These are phyloP conservation scores for Agelaius tricolor DNA, from an alignment of 2,113 vertebrate genomes.

Conservation along the genomic window DNA sequence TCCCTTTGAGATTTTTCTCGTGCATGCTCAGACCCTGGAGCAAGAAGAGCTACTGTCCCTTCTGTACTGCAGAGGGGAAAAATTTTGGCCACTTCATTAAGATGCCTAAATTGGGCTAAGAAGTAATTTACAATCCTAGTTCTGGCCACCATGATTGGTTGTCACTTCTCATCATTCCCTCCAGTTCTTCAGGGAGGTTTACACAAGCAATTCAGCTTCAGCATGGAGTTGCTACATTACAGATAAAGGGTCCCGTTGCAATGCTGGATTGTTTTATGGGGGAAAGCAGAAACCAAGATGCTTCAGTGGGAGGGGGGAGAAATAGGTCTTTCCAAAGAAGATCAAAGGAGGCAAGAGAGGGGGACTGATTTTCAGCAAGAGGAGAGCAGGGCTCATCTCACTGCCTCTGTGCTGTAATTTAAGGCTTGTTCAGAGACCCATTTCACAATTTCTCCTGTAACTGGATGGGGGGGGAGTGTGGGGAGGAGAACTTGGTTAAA, in stretches of 20 bases:
- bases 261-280: neutral
- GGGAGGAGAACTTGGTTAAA: conserved; percentile 67
- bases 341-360: conserved; percentile 31
- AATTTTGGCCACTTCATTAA: neutral
- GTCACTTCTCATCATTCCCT: neutral
- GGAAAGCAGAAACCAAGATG: neutral
- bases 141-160: neutral
- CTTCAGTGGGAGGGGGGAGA: neutral
- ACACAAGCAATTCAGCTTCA: neutral
- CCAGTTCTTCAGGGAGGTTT: neutral
- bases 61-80: neutral
- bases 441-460: conserved; percentile 49
- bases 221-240: neutral
- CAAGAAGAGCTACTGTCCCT: neutral
- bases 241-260: neutral
- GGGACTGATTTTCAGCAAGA: conserved; percentile 3
- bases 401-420: conserved; percentile 45
- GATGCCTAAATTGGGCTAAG: neutral
- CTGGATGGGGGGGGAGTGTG: neutral
- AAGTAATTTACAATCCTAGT: neutral
- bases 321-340: conserved; percentile 1
- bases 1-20: neutral
- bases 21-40: neutral
- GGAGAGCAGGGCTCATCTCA: neutral
- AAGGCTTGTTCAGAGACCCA: conserved; percentile 47